phyloP scores from a whole-genome alignment of 1,140 invertebrate genomes.

The Oppia nitens region DNA sequence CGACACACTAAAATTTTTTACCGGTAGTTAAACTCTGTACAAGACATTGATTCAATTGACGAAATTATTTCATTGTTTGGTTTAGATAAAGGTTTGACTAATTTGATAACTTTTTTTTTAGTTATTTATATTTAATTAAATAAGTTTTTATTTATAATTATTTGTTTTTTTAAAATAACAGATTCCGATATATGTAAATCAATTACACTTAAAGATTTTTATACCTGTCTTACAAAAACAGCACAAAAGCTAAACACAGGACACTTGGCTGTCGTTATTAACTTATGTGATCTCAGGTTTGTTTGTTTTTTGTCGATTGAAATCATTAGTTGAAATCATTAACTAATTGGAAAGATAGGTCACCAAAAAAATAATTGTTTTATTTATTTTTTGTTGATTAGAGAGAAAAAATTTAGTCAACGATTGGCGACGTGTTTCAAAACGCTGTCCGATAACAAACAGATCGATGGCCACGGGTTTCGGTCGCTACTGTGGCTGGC shows the following conservation, averaged over 20 bases:
- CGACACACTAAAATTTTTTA: no score
- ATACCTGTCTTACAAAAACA: background rate
- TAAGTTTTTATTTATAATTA: background rate
- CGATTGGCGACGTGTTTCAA: background rate
- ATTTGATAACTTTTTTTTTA: background rate
- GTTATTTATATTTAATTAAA: background rate
- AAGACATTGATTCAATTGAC: background rate
- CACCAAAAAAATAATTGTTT: no score
- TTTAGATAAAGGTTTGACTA: background rate
- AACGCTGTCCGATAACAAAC: background rate
- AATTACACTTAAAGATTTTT: constrained; percentile 6
- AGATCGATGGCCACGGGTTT: background rate
- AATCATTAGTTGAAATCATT: background rate
- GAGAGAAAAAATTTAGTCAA: background rate
- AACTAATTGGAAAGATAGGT: no score
- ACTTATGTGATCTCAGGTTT: background rate
- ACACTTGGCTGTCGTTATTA: background rate
- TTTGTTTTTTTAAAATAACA: constrained; percentile 1
- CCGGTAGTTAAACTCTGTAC: background rate
- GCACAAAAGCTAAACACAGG: background rate
- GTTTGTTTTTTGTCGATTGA: background rate
- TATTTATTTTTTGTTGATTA: background rate
- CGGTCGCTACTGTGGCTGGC: constrained; percentile 1
- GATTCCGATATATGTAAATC: background rate
- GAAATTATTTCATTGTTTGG: background rate